phyloP scores from a whole-genome alignment of 2,888 invertebrate species.

The Periphyllus acericola region DNA sequence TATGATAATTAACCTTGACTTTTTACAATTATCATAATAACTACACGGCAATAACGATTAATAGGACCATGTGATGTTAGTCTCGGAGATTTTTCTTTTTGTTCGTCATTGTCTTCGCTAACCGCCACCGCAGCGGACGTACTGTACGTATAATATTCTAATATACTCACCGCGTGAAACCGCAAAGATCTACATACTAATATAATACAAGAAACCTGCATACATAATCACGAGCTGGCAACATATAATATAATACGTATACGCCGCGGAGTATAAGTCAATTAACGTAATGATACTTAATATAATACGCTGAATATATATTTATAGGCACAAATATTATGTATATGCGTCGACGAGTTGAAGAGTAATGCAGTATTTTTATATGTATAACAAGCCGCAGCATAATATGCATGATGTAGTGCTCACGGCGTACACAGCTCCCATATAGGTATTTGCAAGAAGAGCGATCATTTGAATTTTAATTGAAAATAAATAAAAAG shows the following conservation, averaged over 20 bases:
- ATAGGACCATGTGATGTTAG: background rate
- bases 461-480: too few relatives aligned
- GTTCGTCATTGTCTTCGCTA: background rate
- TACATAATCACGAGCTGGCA: background rate
- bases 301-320: background rate
- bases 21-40: background rate
- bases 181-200: background rate
- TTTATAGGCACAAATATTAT: too few relatives aligned
- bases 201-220: background rate
- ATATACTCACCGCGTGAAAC: conserved; percentile 9
- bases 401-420: too few relatives aligned
- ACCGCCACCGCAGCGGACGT: too few relatives aligned
- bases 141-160: too few relatives aligned
- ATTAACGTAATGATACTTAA: background rate
- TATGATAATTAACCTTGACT: conserved; percentile 31
- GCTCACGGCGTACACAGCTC: too few relatives aligned
- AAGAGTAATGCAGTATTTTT: too few relatives aligned
- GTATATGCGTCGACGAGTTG: background rate
- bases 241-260: background rate
- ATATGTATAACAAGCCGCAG: too few relatives aligned
- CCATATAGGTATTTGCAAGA: too few relatives aligned
- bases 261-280: background rate
- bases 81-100: background rate
- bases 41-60: too few relatives aligned
- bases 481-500: too few relatives aligned